Evolutionary conservation across 1,140 invertebrate species (phyloP), one percentile per base, ranked within the genome.

Genomic region (Tetragnatha versicolor): DNA sequence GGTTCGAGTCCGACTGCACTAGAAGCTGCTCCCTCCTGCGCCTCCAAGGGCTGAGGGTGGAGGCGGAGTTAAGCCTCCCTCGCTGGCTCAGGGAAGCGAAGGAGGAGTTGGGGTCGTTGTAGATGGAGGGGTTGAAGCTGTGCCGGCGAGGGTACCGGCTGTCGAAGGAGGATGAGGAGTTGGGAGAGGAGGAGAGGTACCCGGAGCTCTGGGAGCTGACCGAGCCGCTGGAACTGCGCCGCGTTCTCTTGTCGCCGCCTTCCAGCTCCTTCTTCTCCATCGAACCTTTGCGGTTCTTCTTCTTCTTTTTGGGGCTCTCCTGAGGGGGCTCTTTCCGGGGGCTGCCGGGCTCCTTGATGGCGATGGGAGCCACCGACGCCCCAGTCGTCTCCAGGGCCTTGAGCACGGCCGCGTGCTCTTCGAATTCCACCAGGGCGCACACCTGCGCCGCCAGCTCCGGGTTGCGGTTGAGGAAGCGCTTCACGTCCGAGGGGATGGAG

Each of bases 361-460:
- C 83, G 14, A 83, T 83, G 70, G 91, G 39, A 17, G 33, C 47
- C 12, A 69, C 76, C 17, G 37, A 45, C 3, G 69, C 60, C 7
- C 31, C 65, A 5, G 25, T 17, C 25, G 25, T 63, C 17, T 73
- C 89, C n/a, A 92, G 87, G 0, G 94, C 94, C 66, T 91, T 90
- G 82, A 93, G 89, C 0, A 94, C 94, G 9, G 91, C 90, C 61
- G 94, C 93, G 1, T 94, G 93, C 75, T 93, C 90, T 63, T 94
- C 92, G 84, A 96, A 98, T 49, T 81, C 81, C 0, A 81, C 73
- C 4, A 81, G 66, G 25, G 79, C 81, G 17, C 79, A 80, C 17
- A 72, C 33, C 12, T 76, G 49, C 3, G 63, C 49, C n/a, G 53
- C 65, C 84, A 95, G 88, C 84, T 94, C 93, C 0, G 77, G 80